Conservation (phyloP, 2,797 vertebrate species). For the Diplodus puntazzo region DNA sequence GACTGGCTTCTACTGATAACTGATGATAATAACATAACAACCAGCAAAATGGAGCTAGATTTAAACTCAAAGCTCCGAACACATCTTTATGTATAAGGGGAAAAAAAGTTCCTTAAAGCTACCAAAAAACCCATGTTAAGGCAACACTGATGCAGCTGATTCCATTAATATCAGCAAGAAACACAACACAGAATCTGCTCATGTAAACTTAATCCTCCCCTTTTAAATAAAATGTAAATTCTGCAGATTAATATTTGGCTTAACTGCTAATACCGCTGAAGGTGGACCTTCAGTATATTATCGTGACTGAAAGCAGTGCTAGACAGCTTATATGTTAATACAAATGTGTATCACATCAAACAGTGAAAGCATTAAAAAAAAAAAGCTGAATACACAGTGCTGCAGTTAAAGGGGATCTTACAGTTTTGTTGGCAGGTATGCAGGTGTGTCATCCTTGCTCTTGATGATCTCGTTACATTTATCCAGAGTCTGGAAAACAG, state of each 20-base stretch:
- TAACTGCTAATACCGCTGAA: conserved; percentile 58
- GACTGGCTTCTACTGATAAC: neutral
- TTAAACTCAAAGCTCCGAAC: neutral
- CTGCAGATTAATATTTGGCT: conserved; percentile 67
- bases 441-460: conserved; percentile 96
- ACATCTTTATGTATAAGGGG: neutral
- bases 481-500: conserved; percentile 98
- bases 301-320: conserved; percentile 10
- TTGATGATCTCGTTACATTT: conserved; percentile 99
- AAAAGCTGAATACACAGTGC: neutral
- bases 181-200: conserved; percentile 34
- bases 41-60: neutral
- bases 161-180: conserved; percentile 47
- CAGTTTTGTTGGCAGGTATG: conserved; percentile 97
- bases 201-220: conserved; percentile 63
- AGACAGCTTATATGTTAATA: conserved; percentile 6
- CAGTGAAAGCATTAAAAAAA: too few species aligned
- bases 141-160: neutral
- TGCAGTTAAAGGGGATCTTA: conserved; percentile 80
- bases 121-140: neutral
- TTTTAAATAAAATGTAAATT: conserved; percentile 60
- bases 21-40: neutral
- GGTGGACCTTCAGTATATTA: neutral
- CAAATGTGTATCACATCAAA: conserved; percentile 20
- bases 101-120: too few species aligned